Evolutionary conservation across 2,888 invertebrate species (phyloP).

Genomic region (Tetropium fuscum): DNA sequence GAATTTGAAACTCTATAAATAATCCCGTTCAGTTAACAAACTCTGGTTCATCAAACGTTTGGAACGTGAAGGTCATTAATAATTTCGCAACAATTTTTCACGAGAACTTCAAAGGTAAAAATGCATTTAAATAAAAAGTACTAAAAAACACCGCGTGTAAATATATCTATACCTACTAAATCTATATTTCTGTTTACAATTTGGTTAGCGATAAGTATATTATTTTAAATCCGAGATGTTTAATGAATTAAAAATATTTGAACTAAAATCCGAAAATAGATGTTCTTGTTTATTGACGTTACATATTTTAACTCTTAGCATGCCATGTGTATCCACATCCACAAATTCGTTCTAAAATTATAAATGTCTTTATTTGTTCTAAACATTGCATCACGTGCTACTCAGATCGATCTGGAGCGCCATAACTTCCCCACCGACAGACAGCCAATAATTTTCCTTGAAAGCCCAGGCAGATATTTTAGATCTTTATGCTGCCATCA

Average conservation of each 20-base stretch:
- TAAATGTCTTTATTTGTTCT: conserved; percentile 33
- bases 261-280: conserved; percentile 51
- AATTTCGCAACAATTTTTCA: not conserved
- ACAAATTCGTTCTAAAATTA: conserved; percentile 25
- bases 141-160: conserved; percentile 29
- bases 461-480: conserved; percentile 39
- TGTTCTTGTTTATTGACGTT: conserved; percentile 51
- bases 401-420: conserved; percentile 33
- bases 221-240: conserved; percentile 45
- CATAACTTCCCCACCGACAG: conserved; percentile 37
- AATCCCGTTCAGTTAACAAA: too few relatives aligned
- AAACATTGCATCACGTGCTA: conserved; percentile 32
- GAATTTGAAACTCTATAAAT: too few relatives aligned
- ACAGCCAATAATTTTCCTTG: conserved; percentile 41
- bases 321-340: conserved; percentile 23
- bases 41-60: too few relatives aligned
- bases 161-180: conserved; percentile 36
- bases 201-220: conserved; percentile 41
- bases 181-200: conserved; percentile 38
- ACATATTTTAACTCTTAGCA: conserved; percentile 43
- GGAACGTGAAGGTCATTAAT: not conserved
- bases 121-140: conserved; percentile 14
- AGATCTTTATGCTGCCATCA: conserved; percentile 42
- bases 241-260: conserved; percentile 50
- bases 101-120: conserved; percentile 14